A percentile compares a stretch with the other conserved stretches of the same genome.
These are phyloP conservation scores for Acanthurus tractus DNA, from an alignment of 2,797 vertebrate genomes.

Conservation along the genomic window DNA sequence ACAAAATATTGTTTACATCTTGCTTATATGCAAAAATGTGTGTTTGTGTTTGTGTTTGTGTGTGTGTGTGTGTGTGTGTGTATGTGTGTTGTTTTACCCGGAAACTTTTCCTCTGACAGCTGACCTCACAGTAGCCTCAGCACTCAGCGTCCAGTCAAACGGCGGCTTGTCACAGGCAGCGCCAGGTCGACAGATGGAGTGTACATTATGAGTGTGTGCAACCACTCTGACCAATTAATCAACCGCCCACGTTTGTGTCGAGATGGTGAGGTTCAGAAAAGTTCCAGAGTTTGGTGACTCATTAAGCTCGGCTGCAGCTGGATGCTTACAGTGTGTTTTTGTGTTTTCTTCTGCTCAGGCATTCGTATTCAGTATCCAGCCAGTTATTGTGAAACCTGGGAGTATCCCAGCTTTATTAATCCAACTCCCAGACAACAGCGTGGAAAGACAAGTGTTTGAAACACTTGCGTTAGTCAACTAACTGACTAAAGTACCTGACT, in stretches of 20 bases:
- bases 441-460: conserved; percentile 49
- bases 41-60: too few relatives aligned
- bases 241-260: conserved; percentile 44
- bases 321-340: conserved; percentile 64
- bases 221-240: conserved; percentile 48
- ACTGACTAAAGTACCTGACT: conserved; percentile 33
- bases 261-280: conserved; percentile 52
- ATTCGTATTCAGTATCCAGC: conserved; percentile 51
- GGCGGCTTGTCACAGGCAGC: conserved; percentile 26
- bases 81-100: neutral
- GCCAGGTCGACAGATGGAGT: conserved; percentile 28
- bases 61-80: too few relatives aligned
- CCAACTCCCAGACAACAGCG: conserved; percentile 60
- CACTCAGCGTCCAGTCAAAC: conserved; percentile 8
- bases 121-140: conserved; percentile 13
- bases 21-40: neutral
- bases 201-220: conserved; percentile 33
- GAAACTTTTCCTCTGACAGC: neutral
- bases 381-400: conserved; percentile 80
- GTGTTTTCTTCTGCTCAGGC: conserved; percentile 28
- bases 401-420: conserved; percentile 75
- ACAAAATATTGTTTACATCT: neutral
- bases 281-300: conserved; percentile 69
- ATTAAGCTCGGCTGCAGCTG: conserved; percentile 52
- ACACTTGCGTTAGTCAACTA: conserved; percentile 46